A percentile compares a stretch with the other conserved stretches of the same genome.
These are phyloP conservation scores for Rhombomys opimus DNA, from an alignment of 2,113 vertebrate genomes.

Conservation along the genomic window DNA sequence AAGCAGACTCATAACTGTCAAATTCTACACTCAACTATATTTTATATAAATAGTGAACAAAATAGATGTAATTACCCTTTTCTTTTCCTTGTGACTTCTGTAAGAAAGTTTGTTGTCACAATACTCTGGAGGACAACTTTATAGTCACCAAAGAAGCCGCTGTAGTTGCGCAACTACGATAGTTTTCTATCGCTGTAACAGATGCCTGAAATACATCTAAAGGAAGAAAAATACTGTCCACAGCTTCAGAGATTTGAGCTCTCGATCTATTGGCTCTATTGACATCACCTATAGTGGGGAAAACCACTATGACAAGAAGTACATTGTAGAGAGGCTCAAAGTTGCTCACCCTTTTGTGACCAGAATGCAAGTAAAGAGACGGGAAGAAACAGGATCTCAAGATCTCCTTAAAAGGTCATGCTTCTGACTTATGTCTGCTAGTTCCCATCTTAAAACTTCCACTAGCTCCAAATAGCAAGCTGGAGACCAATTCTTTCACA, in stretches of 20 bases:
- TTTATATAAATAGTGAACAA: background rate
- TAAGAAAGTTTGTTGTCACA: background rate
- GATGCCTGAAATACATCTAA: background rate
- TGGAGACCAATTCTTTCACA: background rate
- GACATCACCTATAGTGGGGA: no score
- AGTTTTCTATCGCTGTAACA: background rate
- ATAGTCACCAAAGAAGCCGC: background rate
- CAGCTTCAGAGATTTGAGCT: background rate
- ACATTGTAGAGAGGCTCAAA: no score
- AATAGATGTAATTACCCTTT: background rate
- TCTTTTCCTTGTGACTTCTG: background rate
- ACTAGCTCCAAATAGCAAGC: background rate
- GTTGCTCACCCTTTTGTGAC: background rate
- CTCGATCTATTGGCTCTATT: background rate
- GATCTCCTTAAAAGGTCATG: accelerated
- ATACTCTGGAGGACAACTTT: background rate
- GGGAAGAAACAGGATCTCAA: background rate
- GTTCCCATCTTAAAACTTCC: background rate
- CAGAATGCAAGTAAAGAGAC: background rate
- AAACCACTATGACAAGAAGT: background rate
- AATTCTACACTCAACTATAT: background rate
- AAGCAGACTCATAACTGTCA: background rate
- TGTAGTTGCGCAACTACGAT: background rate
- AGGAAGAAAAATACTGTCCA: background rate
- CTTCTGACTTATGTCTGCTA: background rate